Base-by-base conservation (phyloP, 2,888 invertebrate genomes). In the Idaea biselata region DNA sequence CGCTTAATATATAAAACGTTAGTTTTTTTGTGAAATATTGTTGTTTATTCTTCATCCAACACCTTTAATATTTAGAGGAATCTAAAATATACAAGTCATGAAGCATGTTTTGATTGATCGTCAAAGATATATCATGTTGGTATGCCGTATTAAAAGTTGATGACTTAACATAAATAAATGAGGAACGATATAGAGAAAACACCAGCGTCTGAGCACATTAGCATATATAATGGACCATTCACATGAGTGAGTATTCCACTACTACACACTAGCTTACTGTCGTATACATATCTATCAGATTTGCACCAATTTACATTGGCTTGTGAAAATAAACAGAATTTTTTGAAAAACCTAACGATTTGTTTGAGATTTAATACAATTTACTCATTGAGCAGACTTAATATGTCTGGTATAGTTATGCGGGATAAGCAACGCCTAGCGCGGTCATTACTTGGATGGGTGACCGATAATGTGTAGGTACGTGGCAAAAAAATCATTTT, bases 111-210 rank as follows among this genome's bases (percentile, higher is more conserved):
- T 89, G 88, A 89, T 89, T 85, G 88, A 89, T 89, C 71, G 81
- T 76, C 78, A 75, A 75, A 79, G 80, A 83, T 87, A 85, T 82
- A 82, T 84, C 73, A 77, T 83, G 78, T 77, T 78, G 79, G 76
- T 82, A 83, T 81, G 83, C 84, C 80, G 81, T 86, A 86, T 84
- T 84, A 87, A 86, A 84, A 78, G 78, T 82, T 78, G 82, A 88
- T 90, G 88, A 90, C 89, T 87, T 78, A 84, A 86, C 87, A 82
- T 76, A 83, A 84, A 89, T 85, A 88, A 86, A 88, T 86, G 84
- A 86, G 81, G 75, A 77, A 80, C 78, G 74, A 71, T 76, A 79
- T 75, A 78, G 83, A 84, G 80, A 80, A 80, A 77, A 71, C 61
- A 67, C 67, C 68, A 60, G 61, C 73, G 71, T 75, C 74, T 76